Percentiles rank a stretch among this genome's conserved stretches.
Evolutionary conservation across 2,888 invertebrate species (phyloP).

Genomic region (Myopa testacea): DNA sequence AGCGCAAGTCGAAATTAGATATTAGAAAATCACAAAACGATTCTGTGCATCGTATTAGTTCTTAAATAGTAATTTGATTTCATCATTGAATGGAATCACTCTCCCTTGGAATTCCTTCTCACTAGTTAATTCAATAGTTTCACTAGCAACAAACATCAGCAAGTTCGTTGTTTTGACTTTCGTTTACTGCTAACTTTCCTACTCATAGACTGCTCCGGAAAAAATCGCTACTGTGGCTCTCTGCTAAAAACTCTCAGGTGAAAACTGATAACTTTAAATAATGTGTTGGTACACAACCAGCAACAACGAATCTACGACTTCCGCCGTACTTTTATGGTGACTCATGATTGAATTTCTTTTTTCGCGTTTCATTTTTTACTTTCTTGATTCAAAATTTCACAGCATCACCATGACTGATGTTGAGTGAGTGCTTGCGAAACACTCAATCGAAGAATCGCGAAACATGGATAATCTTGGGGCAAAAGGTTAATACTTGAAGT

Average conservation of each 20-base stretch:
- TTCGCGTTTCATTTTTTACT: neutral
- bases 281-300: conserved; percentile 9
- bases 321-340: neutral
- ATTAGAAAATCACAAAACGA: neutral
- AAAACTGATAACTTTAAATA: neutral
- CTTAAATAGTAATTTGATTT: too few species aligned
- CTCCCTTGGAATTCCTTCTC: too few species aligned
- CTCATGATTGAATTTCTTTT: neutral
- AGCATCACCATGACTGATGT: too few species aligned
- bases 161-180: too few species aligned
- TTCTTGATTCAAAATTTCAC: too few species aligned
- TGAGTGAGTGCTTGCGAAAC: neutral
- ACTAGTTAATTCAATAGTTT: too few species aligned
- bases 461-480: neutral
- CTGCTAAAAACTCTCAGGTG: neutral
- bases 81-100: neutral
- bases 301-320: neutral
- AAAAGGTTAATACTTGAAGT: neutral
- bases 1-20: neutral
- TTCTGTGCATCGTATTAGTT: neutral
- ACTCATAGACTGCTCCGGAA: too few species aligned
- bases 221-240: too few species aligned
- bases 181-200: too few species aligned
- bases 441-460: neutral
- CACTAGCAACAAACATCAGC: too few species aligned